These are phyloP conservation scores for Staurois parvus DNA, from an alignment of 2,797 vertebrate genomes.

Conservation along the genomic window DNA sequence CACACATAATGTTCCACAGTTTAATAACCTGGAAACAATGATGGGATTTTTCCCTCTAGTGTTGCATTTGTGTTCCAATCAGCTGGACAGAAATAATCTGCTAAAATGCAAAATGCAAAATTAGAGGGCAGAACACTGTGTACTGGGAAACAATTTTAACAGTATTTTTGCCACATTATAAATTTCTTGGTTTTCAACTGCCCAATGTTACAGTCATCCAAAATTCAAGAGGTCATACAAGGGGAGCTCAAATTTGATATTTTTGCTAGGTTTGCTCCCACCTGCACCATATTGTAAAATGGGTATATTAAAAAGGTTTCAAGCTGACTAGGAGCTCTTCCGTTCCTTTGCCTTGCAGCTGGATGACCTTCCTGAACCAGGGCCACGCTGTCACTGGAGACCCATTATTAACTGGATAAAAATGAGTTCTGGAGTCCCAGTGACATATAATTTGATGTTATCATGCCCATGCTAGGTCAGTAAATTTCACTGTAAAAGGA, in stretches of 20 bases:
- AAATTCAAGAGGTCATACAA: constrained; percentile 3
- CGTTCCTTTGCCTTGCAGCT: constrained; percentile 24
- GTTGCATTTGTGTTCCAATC: no score
- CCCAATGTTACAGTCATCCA: neutral
- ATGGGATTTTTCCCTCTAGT: no score
- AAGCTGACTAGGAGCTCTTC: neutral
- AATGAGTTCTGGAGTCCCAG: constrained; percentile 31
- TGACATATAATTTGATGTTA: constrained; percentile 41
- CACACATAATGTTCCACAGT: no score
- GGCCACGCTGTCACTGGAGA: constrained; percentile 19
- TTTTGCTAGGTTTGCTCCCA: neutral
- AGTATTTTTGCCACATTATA: neutral
- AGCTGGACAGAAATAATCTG: no score
- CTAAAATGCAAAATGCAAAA: no score
- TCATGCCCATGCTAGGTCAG: constrained; percentile 20
- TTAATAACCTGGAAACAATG: no score
- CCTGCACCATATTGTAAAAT: neutral
- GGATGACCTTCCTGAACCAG: constrained; percentile 17
- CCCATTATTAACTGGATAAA: constrained; percentile 42
- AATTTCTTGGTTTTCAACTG: neutral
- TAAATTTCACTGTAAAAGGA: constrained; percentile 19
- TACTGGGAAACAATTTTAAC: no score
- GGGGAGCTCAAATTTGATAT: neutral
- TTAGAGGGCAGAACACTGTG: no score
- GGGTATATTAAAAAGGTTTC: constrained; percentile 7